Evolutionary conservation across 1,140 invertebrate genomes (phyloP), one percentile per base, ranked within the genome.

Genomic region (Limonius californicus): DNA sequence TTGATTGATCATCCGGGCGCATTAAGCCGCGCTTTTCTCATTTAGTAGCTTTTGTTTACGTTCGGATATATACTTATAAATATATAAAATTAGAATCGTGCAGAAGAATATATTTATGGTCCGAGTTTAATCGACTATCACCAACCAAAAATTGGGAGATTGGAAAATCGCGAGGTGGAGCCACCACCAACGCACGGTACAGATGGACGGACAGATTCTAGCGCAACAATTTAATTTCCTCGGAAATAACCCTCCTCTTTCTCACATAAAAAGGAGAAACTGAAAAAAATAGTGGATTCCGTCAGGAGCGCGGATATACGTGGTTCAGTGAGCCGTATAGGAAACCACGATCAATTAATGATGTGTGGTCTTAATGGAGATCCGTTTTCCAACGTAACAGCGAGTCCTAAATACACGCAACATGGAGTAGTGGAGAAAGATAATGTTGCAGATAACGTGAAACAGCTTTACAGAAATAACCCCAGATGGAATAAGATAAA

Each of bases 351-450:
- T 50, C 45, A 50, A 50, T 50, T 50, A 50, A 50, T 50, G 45
- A 50, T 50, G 20, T 50, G 45, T 50, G 45, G 45, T 50, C 45
- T 50, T 50, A 50, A 50, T 50, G 45, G 45, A 50, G 45, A 50
- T 50, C 45, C 45, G 45, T 50, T 50, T 50, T 21, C 45, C 16
- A 50, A 19, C 16, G 16, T 19, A 4, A 50, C 9, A 18, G 45
- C 45, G 16, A 50, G 16, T 21, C 45, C 45, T 50, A 50, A 50
- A 50, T 50, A 50, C 45, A 50, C 45, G 45, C 45, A 50, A 50
- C 45, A 50, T 19, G 45, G 20, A 50, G 15, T 50, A 50, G 45
- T 2, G 9, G 45, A 50, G 45, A 7, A 21, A 50, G 45, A 50
- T 50, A 50, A 50, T 50, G 16, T 50, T 14, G 45, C 16, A 50